Conservation (phyloP, 2,113 vertebrate genomes). For the Capra hircus region DNA sequence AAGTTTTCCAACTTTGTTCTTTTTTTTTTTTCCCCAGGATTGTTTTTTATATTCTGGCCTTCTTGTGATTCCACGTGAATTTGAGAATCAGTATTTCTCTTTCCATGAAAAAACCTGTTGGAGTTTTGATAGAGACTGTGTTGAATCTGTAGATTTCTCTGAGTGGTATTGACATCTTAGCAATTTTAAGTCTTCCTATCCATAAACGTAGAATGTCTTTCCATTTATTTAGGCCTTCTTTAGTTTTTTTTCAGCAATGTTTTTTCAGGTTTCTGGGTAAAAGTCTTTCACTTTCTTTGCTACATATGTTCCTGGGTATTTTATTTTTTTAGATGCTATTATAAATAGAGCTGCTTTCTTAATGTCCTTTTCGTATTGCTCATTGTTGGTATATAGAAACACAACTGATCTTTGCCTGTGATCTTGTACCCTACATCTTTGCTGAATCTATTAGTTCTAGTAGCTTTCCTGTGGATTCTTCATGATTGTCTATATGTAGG, state of each 20-base stretch:
- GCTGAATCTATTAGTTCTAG: not conserved
- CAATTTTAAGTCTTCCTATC: not conserved
- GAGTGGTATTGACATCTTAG: not conserved
- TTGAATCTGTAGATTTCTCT: not conserved
- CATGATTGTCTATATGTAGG: not conserved
- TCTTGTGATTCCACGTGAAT: not conserved
- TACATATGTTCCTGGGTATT: not conserved
- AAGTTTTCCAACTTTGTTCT: not conserved
- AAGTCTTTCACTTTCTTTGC: not conserved
- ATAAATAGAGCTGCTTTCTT: not conserved
- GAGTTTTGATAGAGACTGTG: not conserved
- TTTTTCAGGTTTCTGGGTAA: not conserved
- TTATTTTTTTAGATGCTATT: constrained; percentile 2
- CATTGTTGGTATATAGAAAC: not conserved
- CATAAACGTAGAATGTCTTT: not conserved
- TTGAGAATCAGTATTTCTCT: not conserved
- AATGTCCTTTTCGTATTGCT: not conserved
- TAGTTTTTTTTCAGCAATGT: not conserved
- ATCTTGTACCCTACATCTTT: not conserved
- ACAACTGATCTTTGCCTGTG: not conserved
- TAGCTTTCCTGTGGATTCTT: not conserved
- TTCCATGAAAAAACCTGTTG: not conserved
- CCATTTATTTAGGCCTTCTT: not conserved
- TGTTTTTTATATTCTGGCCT: not conserved
- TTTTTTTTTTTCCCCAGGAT: not conserved